phyloP scores from a whole-genome alignment of 2,797 vertebrate species.

The Lagorchestes hirsutus region DNA sequence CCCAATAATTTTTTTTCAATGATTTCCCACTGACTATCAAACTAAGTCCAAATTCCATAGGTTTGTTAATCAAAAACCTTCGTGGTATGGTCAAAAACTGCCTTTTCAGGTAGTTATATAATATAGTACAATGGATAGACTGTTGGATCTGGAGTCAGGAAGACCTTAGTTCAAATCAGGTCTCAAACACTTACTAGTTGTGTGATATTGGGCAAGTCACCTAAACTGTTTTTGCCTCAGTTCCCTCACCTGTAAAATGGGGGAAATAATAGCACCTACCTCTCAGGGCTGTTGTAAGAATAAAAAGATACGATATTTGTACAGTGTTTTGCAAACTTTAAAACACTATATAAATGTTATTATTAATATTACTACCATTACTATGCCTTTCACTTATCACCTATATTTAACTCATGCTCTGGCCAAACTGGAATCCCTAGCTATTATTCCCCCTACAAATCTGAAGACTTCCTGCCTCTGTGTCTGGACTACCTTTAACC shows the following conservation, averaged over 20 bases:
- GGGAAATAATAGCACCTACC: neutral
- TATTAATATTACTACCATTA: constrained; percentile 1
- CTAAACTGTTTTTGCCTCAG: neutral
- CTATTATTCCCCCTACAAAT: neutral
- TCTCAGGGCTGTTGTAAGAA: neutral
- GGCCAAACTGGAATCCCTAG: neutral
- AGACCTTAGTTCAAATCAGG: neutral
- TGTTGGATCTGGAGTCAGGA: neutral
- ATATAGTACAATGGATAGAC: neutral
- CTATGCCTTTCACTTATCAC: neutral
- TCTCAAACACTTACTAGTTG: neutral
- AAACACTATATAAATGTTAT: constrained; percentile 4
- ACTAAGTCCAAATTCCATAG: neutral
- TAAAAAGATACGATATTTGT: neutral
- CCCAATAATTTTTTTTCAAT: neutral
- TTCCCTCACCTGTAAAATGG: constrained; percentile 15
- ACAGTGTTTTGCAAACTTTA: neutral
- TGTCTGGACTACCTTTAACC: neutral
- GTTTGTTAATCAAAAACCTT: neutral
- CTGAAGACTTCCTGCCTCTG: neutral
- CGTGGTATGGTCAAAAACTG: neutral
- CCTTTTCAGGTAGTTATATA: neutral
- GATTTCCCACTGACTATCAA: neutral
- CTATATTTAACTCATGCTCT: neutral
- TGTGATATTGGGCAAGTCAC: neutral